phyloP scores from a whole-genome alignment of 1,140 invertebrate genomes.

The Ridgeia piscesae region DNA sequence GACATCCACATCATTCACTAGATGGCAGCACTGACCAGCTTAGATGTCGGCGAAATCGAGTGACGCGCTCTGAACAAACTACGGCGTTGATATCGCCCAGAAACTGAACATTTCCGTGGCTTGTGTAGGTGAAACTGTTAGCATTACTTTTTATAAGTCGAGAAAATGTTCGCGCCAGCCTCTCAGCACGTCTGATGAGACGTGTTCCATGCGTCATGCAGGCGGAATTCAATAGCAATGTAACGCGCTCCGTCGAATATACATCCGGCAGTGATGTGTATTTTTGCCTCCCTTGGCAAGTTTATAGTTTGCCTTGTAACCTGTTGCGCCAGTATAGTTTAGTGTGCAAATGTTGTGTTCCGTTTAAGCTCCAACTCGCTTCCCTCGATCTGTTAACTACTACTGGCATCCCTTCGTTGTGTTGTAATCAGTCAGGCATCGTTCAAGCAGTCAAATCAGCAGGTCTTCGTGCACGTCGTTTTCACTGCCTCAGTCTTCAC shows the following conservation, averaged over 20 bases:
- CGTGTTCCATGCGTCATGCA: neutral
- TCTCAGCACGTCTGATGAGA: neutral
- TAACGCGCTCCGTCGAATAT: neutral
- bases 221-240: neutral
- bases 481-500: no score
- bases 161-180: neutral
- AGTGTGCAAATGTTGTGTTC: no score
- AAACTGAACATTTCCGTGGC: neutral
- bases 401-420: no score
- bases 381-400: no score
- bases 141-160: neutral
- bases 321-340: no score
- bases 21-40: neutral
- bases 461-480: no score
- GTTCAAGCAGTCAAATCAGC: no score
- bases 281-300: no score
- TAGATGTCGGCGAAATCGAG: neutral
- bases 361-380: no score
- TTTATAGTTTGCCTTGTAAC: no score
- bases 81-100: neutral
- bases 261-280: neutral
- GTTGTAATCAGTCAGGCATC: no score
- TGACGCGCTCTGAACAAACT: neutral
- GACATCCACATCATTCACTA: neutral
- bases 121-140: neutral